Base-by-base conservation (phyloP, 1,140 invertebrate genomes). In the Caenorhabditis tropicalis region DNA sequence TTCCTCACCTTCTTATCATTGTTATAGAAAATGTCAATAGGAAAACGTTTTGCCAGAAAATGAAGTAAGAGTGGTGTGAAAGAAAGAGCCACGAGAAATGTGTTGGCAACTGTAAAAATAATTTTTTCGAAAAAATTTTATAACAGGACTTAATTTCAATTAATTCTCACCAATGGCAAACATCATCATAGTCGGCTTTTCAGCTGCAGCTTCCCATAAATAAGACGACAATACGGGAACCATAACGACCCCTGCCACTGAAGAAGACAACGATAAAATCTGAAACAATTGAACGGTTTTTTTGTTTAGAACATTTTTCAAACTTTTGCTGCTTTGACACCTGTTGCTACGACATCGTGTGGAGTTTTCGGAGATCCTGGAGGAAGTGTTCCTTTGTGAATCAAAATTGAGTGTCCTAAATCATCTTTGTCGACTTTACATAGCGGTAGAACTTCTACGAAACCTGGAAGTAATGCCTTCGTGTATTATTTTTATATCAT, bases 41-140 rank as follows among this genome's bases (percentile, higher is more conserved):
- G 84, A 36, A 85, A 85, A 12, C 84, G 39, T 46, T 85, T 85
- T 15, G 80, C 80, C 1, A 85, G 53, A 27, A 85, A 65, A 36
- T 85, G 82, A n/a, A 85, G 84, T 7, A 85, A 46, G 5, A 85
- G 81, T 7, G 84, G 84, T 27, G 84, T 85, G 48, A 85, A 85
- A 0, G 84, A 85, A 15, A 85, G 81, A n/a, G 65, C 43, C 27
- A 85, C 84, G 15, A 85, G 70, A 16, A 85, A 82, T 12, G 81
- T 79, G 31, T 85, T 85, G 29, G 84, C 79, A 19, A 85, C 84
- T 84, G 53, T 27, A 3, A 65, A 65, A 27, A 19, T 6, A 0
- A n/a, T 74, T 46, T 74, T 10, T 39, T 39, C 5, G n/a, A 74
- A 19, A 12, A 0, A 5, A 27, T 6, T 36, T 27, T 1, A 36